Evolutionary conservation across 2,113 vertebrate species (phyloP).

Genomic region (Cavia aperea): DNA sequence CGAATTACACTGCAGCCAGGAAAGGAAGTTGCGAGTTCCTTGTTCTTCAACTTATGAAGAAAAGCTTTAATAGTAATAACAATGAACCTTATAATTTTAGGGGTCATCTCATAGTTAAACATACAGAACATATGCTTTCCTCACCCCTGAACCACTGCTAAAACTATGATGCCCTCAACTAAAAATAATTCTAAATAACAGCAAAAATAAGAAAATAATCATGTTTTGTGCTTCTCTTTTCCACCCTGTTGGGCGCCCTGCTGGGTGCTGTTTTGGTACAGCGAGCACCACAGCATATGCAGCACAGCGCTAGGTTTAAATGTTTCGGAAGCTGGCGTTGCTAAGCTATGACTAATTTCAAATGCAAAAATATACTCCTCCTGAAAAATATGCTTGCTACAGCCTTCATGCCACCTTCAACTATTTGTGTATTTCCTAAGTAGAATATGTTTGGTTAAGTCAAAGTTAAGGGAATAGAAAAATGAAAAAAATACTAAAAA

Average conservation of each 20-base stretch:
- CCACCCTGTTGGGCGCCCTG: not conserved
- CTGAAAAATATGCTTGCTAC: slow-evolving; percentile 38
- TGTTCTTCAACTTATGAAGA: not conserved
- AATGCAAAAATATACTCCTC: slow-evolving; percentile 43
- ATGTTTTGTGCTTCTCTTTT: not conserved
- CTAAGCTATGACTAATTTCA: slow-evolving; percentile 59
- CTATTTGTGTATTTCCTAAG: slow-evolving; percentile 6
- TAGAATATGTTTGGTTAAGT: not conserved
- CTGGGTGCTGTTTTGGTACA: slow-evolving; percentile 19
- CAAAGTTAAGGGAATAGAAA: slow-evolving; percentile 17
- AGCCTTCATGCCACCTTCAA: slow-evolving; percentile 38
- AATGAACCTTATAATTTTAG: not conserved
- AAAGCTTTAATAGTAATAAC: not conserved
- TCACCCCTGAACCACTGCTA: not conserved
- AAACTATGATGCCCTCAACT: not conserved
- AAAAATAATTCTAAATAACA: not conserved
- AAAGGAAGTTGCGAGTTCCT: not conserved
- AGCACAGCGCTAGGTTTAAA: not conserved
- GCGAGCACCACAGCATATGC: not conserved
- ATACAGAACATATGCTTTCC: not conserved
- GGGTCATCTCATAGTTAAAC: not conserved
- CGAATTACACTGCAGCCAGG: not conserved
- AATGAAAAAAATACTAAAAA: not conserved
- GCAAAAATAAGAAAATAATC: not conserved
- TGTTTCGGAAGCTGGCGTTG: slow-evolving; percentile 36